Conservation (phyloP, 2,888 invertebrate genomes). For the Erebia ligea region DNA sequence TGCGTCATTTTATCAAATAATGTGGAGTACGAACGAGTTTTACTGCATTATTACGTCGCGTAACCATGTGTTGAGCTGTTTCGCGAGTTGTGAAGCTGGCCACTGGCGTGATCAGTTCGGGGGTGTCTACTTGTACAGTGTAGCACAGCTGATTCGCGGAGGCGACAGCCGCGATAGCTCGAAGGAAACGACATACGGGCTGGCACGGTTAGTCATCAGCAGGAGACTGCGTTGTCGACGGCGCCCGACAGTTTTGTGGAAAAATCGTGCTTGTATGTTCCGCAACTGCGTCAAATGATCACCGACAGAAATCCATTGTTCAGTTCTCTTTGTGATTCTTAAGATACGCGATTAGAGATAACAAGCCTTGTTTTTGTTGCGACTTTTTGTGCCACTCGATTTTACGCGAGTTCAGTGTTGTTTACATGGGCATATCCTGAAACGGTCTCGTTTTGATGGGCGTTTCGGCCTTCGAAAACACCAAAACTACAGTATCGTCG, state of each 20-base stretch:
- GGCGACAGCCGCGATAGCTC: conserved; percentile 67
- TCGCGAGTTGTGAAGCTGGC: conserved; percentile 32
- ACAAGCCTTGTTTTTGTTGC: conserved; percentile 69
- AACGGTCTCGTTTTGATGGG: conserved; percentile 20
- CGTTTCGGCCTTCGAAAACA: conserved; percentile 20
- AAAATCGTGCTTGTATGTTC: conserved; percentile 54
- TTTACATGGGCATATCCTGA: conserved; percentile 20
- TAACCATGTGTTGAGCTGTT: conserved; percentile 41
- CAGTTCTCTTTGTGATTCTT: conserved; percentile 74
- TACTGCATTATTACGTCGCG: conserved; percentile 53
- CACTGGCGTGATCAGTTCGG: conserved; percentile 45
- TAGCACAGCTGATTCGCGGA: conserved; percentile 77
- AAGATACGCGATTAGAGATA: conserved; percentile 66
- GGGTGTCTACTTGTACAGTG: conserved; percentile 49
- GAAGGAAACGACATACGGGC: conserved; percentile 68
- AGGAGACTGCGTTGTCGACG: conserved; percentile 65
- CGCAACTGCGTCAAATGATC: conserved; percentile 58
- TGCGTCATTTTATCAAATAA: conserved; percentile 82
- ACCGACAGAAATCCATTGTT: conserved; percentile 66
- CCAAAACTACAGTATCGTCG: conserved; percentile 48
- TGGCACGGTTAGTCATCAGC: conserved; percentile 77
- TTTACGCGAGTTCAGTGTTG: conserved; percentile 47
- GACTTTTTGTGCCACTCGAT: conserved; percentile 55
- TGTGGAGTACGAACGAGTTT: conserved; percentile 57
- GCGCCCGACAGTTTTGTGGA: conserved; percentile 56